A percentile compares a stretch with the other conserved stretches of the same genome.
Conservation (phyloP, 92 coral and sea anemone genomes). For the Parazoanthus swiftii region DNA sequence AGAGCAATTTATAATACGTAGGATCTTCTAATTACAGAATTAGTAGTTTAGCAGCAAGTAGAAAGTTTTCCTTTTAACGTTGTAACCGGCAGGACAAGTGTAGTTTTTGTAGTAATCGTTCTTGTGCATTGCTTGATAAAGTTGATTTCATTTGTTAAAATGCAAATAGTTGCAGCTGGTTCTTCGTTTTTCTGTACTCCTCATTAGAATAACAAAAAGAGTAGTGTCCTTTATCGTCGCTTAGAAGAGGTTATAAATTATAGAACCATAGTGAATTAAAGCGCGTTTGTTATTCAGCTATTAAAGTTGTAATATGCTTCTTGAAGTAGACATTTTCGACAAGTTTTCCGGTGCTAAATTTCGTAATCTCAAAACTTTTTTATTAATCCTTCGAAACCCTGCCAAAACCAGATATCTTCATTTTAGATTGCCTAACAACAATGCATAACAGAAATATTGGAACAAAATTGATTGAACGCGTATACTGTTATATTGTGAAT, state of each 20-base stretch:
- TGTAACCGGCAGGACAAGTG: background rate
- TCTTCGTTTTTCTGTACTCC: slow-evolving; percentile 39
- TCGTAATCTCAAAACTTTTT: slow-evolving; percentile 5
- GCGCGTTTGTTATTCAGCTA: slow-evolving; percentile 1
- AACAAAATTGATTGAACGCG: slow-evolving; percentile 31
- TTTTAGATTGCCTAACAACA: slow-evolving; percentile 21
- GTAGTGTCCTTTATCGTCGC: slow-evolving; percentile 16
- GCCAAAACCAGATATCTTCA: slow-evolving; percentile 20
- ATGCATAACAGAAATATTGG: slow-evolving; percentile 35
- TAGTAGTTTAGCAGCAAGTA: background rate
- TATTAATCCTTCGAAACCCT: slow-evolving; percentile 23
- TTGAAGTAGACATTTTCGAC: slow-evolving; percentile 24
- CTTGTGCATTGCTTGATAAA: slow-evolving; percentile 4
- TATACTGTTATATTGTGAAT: slow-evolving; percentile 26
- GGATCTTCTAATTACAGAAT: background rate
- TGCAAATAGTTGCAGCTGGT: slow-evolving; percentile 75
- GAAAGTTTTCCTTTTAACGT: background rate
- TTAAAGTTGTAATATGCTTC: slow-evolving; percentile 23
- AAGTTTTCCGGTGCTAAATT: slow-evolving; percentile 5
- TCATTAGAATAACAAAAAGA: slow-evolving; percentile 68
- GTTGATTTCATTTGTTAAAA: slow-evolving; percentile 66
- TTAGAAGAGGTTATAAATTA: slow-evolving; percentile 28
- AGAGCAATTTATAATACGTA: background rate
- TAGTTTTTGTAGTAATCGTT: background rate
- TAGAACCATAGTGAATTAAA: slow-evolving; percentile 20